phyloP scores from a whole-genome alignment of 64 coral and sea anemone genomes.

The Astreopora myriophthalma region DNA sequence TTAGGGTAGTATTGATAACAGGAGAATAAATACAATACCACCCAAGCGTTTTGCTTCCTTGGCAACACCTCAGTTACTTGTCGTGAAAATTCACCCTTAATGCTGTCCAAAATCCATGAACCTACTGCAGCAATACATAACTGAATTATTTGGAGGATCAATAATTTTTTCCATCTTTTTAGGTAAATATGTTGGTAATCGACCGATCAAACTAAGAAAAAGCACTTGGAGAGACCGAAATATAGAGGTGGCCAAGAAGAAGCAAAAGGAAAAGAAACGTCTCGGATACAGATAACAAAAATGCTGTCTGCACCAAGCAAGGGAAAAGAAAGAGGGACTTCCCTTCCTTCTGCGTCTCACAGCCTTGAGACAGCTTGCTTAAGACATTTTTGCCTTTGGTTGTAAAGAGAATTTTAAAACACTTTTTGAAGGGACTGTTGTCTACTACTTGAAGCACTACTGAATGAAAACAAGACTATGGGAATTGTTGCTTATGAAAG shows the following conservation, averaged over 20 bases:
- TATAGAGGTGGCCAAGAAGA: constrained; percentile 95
- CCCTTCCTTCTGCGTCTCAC: too few species aligned
- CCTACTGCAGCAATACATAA: too few species aligned
- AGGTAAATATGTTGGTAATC: constrained; percentile 98
- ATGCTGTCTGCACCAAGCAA: neutral
- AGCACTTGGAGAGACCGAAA: constrained; percentile 98
- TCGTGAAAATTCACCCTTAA: neutral
- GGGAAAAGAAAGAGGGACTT: neutral
- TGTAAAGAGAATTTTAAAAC: too few species aligned
- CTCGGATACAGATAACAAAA: constrained; percentile 81
- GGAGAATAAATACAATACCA: too few species aligned
- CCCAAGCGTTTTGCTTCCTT: too few species aligned
- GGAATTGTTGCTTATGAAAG: too few species aligned
- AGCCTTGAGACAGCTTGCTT: too few species aligned
- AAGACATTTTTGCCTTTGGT: too few species aligned
- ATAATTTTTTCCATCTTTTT: neutral
- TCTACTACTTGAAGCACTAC: too few species aligned
- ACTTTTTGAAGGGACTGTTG: too few species aligned
- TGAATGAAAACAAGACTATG: too few species aligned
- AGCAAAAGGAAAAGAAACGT: constrained; percentile 97
- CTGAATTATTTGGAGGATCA: neutral
- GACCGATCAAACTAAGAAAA: constrained; percentile 96
- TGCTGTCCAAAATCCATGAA: neutral
- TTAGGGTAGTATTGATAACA: too few species aligned
- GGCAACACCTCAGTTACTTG: neutral